phyloP scores from a whole-genome alignment of 1,140 invertebrate genomes.

The Zaprionus inermis region DNA sequence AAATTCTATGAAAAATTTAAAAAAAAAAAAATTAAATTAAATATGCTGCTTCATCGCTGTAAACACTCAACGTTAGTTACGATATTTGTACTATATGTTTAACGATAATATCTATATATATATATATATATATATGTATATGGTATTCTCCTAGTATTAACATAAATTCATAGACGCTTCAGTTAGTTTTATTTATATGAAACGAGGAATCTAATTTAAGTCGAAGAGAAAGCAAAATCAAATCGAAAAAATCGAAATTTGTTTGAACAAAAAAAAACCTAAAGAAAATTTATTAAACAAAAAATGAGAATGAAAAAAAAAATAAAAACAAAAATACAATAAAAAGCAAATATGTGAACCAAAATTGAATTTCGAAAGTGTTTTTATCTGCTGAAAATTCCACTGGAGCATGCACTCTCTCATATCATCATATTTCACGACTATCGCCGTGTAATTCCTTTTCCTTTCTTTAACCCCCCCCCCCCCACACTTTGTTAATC shows the following conservation, averaged over 20 bases:
- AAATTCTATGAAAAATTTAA: constrained; percentile 44
- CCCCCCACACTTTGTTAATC: not conserved
- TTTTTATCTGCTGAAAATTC: constrained; percentile 4
- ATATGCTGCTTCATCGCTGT: constrained; percentile 53
- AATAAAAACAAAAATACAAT: constrained; percentile 50
- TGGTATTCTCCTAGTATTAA: constrained; percentile 71
- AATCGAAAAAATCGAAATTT: constrained; percentile 33
- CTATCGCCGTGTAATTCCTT: not conserved
- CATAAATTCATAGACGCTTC: constrained; percentile 81
- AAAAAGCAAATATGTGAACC: constrained; percentile 73
- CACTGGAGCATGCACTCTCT: not conserved
- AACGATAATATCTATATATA: constrained; percentile 26
- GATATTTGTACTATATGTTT: constrained; percentile 51
- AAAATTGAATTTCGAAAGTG: constrained; percentile 22
- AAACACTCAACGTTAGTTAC: constrained; percentile 66
- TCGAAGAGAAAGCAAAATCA: constrained; percentile 27
- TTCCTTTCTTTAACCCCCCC: not conserved
- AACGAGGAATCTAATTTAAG: constrained; percentile 41
- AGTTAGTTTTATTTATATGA: constrained; percentile 75
- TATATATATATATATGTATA: constrained; percentile 49
- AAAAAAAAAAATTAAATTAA: constrained; percentile 33
- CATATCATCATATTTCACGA: constrained; percentile 3
- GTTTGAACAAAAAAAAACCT: constrained; percentile 52
- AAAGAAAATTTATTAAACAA: constrained; percentile 55
- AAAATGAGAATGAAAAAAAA: constrained; percentile 33